phyloP scores from a whole-genome alignment of 2,888 invertebrate genomes.

The Cyrtodaria siliqua region DNA sequence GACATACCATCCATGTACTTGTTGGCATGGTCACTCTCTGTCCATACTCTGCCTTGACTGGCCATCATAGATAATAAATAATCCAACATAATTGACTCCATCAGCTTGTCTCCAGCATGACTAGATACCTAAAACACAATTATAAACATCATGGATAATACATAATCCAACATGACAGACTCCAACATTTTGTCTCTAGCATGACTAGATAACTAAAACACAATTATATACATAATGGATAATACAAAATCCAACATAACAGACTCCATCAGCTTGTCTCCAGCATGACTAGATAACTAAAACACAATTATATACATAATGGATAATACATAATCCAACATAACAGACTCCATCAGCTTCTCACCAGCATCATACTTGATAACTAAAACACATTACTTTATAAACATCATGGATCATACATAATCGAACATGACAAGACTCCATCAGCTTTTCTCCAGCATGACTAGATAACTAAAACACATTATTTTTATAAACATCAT shows the following conservation, averaged over 20 bases:
- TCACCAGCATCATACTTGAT: slow-evolving; percentile 72
- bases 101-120: slow-evolving; percentile 72
- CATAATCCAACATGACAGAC: slow-evolving; percentile 74
- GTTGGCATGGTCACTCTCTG: slow-evolving; percentile 77
- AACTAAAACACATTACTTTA: slow-evolving; percentile 65
- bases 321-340: slow-evolving; percentile 75
- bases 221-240: slow-evolving; percentile 16
- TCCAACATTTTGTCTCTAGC: slow-evolving; percentile 77
- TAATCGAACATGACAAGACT: slow-evolving; percentile 77
- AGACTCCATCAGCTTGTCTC: slow-evolving; percentile 75
- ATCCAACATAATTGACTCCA: slow-evolving; percentile 76
- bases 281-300: slow-evolving; percentile 75
- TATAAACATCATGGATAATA: slow-evolving; percentile 59
- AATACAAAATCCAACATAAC: slow-evolving; percentile 77
- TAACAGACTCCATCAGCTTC: slow-evolving; percentile 74
- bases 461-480: slow-evolving; percentile 71
- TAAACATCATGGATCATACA: slow-evolving; percentile 61
- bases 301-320: slow-evolving; percentile 1
- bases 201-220: slow-evolving; percentile 71
- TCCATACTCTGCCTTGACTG: slow-evolving; percentile 78
- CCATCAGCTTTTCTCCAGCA: slow-evolving; percentile 74
- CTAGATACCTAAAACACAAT: slow-evolving; percentile 69
- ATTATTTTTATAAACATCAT: slow-evolving; percentile 3
- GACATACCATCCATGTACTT: slow-evolving; percentile 79
- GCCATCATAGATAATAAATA: slow-evolving; percentile 76